These are phyloP conservation scores for Sebastolobus altivelis DNA, from an alignment of 2,797 vertebrate genomes.

Conservation along the genomic window DNA sequence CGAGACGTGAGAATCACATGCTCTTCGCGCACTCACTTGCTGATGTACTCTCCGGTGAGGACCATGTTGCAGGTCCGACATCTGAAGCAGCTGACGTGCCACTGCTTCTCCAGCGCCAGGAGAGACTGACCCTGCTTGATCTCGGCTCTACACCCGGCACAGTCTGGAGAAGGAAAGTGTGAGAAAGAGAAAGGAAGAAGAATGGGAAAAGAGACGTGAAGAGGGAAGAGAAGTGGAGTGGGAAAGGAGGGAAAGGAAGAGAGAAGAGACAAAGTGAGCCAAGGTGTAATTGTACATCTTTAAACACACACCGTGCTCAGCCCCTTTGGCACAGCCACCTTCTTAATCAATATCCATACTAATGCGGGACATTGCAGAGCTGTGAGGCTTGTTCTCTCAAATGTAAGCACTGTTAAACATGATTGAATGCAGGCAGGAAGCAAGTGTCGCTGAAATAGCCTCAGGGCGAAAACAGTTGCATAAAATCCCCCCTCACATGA, in stretches of 20 bases:
- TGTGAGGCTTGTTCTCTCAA: slow-evolving; percentile 34
- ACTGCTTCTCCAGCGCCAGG: slow-evolving; percentile 97
- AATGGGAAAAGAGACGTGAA: not conserved
- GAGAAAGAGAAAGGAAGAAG: not conserved
- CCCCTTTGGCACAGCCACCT: slow-evolving; percentile 21
- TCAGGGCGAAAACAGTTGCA: slow-evolving; percentile 25
- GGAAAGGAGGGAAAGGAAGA: not conserved
- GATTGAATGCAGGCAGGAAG: slow-evolving; percentile 52
- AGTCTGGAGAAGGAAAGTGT: slow-evolving; percentile 83
- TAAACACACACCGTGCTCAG: slow-evolving; percentile 33
- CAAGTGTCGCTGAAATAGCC: slow-evolving; percentile 35
- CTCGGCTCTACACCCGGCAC: slow-evolving; percentile 95
- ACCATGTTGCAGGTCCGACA: slow-evolving; percentile 96
- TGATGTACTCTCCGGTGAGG: slow-evolving; percentile 98
- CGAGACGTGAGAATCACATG: not conserved
- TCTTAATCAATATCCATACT: slow-evolving; percentile 55
- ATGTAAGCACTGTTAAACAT: slow-evolving; percentile 50
- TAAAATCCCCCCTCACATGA: slow-evolving; percentile 24
- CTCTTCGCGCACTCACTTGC: slow-evolving; percentile 89
- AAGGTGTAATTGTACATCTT: slow-evolving; percentile 30
- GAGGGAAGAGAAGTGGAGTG: not conserved
- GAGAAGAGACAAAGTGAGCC: slow-evolving; percentile 19
- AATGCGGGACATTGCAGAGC: slow-evolving; percentile 36
- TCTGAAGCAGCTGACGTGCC: slow-evolving; percentile 99
- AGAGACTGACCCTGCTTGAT: slow-evolving; percentile 98